Evolutionary conservation across 35 echinoderm and acorn worm genomes (phyloP), one percentile per base, ranked within the genome.

Genomic region (Anneissia japonica): DNA sequence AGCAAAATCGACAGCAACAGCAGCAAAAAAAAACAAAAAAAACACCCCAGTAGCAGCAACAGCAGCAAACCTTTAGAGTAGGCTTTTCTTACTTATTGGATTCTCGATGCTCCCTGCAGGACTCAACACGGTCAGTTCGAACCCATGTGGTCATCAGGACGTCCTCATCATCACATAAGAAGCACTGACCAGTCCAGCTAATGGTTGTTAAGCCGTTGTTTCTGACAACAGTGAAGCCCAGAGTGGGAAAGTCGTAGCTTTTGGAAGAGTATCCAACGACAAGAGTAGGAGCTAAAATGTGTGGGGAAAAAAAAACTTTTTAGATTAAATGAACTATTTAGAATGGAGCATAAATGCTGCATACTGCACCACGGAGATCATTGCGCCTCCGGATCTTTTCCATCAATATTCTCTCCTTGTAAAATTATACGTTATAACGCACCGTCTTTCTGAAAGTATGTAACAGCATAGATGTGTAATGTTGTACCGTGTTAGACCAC

Each of bases 121-220:
- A 79, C 35, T 82, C 38, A 11, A 87, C 91, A 82, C 83, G 72
- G 33, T 97, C 89, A 0, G 91, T 91, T 34, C 87, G 79, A 31
- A 97, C 85, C 95, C 95, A 97, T 11, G 95, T 93, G 41, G 95
- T 97, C 36, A 88, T 46, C 0, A 97, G 86, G 31, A 93, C 89
- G 37, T 97, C 95, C 34, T 93, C 74, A 3, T 83, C 86, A 26
- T 82, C 95, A 74, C 95, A 97, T 17, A 90, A 51, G 39, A 91
- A 92, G 46, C 95, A 97, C 72, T 97, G 95, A 77, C 95, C 95
- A 11, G 95, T 97, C 95, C 95, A 97, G 80, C 95, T 97, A 30
- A 79, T 97, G 34, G 95, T 91, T n/a, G 86, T 80, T n/a, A 75
- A 31, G 17, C 95, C 95, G 79, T 93, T 97, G 37, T 93, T 82